Evolutionary conservation across 1,140 invertebrate species (phyloP).

Genomic region (Tetramorium parvispinum): DNA sequence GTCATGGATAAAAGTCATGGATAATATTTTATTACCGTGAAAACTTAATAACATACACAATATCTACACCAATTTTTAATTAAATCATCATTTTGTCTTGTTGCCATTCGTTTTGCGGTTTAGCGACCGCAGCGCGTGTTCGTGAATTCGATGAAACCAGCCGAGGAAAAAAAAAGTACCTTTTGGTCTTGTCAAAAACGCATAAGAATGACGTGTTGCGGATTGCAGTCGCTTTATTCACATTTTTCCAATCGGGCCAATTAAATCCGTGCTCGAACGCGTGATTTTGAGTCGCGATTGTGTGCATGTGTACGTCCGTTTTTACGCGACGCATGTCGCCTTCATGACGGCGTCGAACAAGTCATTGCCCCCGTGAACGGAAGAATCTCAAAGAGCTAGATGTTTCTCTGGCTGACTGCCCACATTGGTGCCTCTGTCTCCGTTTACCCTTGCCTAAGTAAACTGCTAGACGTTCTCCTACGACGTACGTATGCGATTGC

Average conservation of each 20-base stretch:
- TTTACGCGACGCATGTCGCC: slow-evolving; percentile 10
- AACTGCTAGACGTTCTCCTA: not conserved
- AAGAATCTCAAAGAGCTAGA: slow-evolving; percentile 75
- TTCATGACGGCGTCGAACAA: slow-evolving; percentile 63
- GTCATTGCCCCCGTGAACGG: slow-evolving; percentile 72
- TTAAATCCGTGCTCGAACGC: not conserved
- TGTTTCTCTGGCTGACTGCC: slow-evolving; percentile 76
- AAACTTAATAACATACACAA: not conserved
- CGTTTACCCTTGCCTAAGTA: slow-evolving; percentile 10
- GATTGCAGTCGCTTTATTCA: not conserved
- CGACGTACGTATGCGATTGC: not conserved
- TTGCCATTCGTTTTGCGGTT: slow-evolving; percentile 10
- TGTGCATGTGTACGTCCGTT: not conserved
- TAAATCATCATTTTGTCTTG: not conserved
- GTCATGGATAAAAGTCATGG: not conserved
- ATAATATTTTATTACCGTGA: not conserved
- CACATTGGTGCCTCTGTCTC: slow-evolving; percentile 63
- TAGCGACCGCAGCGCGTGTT: not conserved
- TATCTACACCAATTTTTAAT: not conserved
- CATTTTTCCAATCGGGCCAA: not conserved
- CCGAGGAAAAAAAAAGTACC: not conserved
- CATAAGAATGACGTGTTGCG: not conserved
- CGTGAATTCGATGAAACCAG: not conserved
- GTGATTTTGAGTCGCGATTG: no score
- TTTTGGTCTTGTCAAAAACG: not conserved